Evolutionary conservation across 1,140 invertebrate genomes (phyloP), one percentile per base, ranked within the genome.

Genomic region (Scylla paramamosain): DNA sequence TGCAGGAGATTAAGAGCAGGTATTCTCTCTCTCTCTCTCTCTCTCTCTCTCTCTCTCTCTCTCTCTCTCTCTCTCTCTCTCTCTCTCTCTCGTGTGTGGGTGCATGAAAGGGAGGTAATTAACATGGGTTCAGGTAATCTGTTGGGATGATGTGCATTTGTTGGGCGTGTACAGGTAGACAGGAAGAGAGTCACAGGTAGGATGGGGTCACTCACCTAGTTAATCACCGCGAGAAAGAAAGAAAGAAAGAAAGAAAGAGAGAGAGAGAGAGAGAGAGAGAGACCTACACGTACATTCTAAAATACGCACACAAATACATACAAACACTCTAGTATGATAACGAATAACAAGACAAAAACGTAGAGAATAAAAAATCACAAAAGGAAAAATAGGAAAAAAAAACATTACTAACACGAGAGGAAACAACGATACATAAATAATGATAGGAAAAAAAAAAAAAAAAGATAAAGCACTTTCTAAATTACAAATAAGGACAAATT

Each of bases 231-330:
- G 39, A 39, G 39, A 39, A 6, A 39, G 39, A 82, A 7, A 82
- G 77, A 82, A 7, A 82, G 77, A 82, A 7, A 82, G 77, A 8
- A 8, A 29, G 32, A 25, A 59, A 83, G 31, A 45, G 39, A 39
- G 91, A 93, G 8, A 46, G 25, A 39, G 31, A 84, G 67, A 83
- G 39, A 93, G 91, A 93, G 91, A 77, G 67, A 77, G 77, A 93
- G 91, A 77, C 59, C 28, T 29, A 67, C 29, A 92, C 29, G 32
- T 59, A 92, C 29, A 92, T 29, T 45, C 31, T 31, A 67, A 92
- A 31, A 82, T 31, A 92, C n/a, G 20, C 29, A 59, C 29, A 82
- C 14, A 82, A 52, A 59, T 14, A 82, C n/a, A 91, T 7, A 48
- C 39, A 39, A 39, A 39, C 39, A 39, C 39, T 6, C 1, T 6